phyloP scores from a whole-genome alignment of 2,888 invertebrate genomes.

The Macrosiphum euphorbiae region DNA sequence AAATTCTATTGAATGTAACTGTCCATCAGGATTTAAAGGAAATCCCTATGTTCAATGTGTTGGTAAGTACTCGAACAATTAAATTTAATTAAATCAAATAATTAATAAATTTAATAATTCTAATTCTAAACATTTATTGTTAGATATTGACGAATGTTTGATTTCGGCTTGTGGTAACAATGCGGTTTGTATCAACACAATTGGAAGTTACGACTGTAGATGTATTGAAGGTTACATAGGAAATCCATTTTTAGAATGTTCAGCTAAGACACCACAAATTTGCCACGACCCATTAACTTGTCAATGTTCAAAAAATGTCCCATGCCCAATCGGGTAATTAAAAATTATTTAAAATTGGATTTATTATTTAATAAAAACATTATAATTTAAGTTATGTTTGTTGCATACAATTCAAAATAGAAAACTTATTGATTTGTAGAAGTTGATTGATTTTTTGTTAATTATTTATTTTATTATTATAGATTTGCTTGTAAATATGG shows the following conservation, averaged over 20 bases:
- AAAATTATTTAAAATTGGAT: neutral
- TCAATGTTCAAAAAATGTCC: slow-evolving; percentile 78
- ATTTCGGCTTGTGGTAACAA: slow-evolving; percentile 85
- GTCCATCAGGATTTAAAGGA: slow-evolving; percentile 86
- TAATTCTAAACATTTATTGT: neutral
- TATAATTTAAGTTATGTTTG: neutral
- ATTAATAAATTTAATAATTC: neutral
- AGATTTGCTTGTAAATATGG: slow-evolving; percentile 73
- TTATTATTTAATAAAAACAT: neutral
- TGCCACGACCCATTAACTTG: slow-evolving; percentile 81
- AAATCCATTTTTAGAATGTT: slow-evolving; percentile 76
- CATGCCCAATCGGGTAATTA: slow-evolving; percentile 79
- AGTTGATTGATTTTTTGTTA: neutral
- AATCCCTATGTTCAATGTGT: slow-evolving; percentile 89
- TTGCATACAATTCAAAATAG: neutral
- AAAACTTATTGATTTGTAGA: neutral
- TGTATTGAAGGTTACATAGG: slow-evolving; percentile 80
- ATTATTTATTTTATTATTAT: slow-evolving; percentile 68
- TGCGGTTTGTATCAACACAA: slow-evolving; percentile 90
- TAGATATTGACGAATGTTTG: slow-evolving; percentile 84
- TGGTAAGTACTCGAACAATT: slow-evolving; percentile 70
- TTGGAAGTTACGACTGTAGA: slow-evolving; percentile 83
- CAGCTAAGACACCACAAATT: slow-evolving; percentile 78
- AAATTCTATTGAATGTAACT: slow-evolving; percentile 84
- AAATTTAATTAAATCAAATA: neutral